Base-by-base conservation (phyloP, 2,113 vertebrate genomes). In the Puntigrus tetrazona region DNA sequence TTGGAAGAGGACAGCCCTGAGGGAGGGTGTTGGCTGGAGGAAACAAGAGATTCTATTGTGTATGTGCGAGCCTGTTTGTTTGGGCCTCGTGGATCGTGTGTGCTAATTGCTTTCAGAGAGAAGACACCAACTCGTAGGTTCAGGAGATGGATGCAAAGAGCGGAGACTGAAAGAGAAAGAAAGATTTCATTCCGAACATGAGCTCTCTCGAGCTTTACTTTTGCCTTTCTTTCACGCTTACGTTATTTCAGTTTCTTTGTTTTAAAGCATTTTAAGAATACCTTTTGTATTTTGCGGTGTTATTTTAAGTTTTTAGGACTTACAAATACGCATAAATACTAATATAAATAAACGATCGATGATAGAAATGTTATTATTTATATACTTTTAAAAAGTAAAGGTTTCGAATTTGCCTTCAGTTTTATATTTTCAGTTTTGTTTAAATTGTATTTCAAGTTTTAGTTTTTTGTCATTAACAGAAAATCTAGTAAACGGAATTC, bases 1-100 rank as follows among this genome's bases (percentile, higher is more conserved):
- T 88, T 63, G 50, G 81, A 70, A 31, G 87, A 91, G 52, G 89
- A 89, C 89, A 91, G 91, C 90, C 86, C 87, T 88, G 90, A 92
- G 88, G 89, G 91, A 92, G 72, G 85, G 92, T 72, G 76, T 90
- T 89, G 91, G 84, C 89, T 18, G 47, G 43, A 81, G 90, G 82
- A 89, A 92, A 91, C 91, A 86, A 81, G 74, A 87, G 87, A 88
- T 50, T 84, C 67, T 59, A 78, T 77, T 78, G 74, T 79, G 77
- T 82, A 74, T 74, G 85, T 81, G 86, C 87, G 88, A 87, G 88
- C 88, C 14, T 73, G 84, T 84, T 84, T 92, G 65, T 87, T 88
- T 89, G 86, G 87, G 45, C 61, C 81, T 55, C 70, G 81, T 52
- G 79, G 83, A 16, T 89, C 75, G 82, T 78, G 52, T 83, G 36